A percentile compares a stretch with the other conserved stretches of the same genome.
These are phyloP conservation scores for Caenorhabditis imperialis DNA, from an alignment of 2,888 invertebrate genomes.

Conservation along the genomic window DNA sequence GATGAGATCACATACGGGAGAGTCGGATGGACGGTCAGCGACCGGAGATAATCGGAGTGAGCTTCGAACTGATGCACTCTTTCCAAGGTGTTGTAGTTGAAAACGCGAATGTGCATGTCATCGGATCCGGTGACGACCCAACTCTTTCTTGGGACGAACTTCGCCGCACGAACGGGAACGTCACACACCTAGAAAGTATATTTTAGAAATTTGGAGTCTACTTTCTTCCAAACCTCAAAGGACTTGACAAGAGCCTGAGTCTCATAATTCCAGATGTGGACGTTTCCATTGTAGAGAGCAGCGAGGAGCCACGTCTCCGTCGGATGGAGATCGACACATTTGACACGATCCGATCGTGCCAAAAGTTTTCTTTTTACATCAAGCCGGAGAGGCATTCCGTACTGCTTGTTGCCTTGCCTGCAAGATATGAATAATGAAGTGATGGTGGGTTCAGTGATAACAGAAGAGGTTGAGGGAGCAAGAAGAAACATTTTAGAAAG, in stretches of 20 bases:
- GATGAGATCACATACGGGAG: slow-evolving; percentile 93
- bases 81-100: slow-evolving; percentile 98
- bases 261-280: slow-evolving; percentile 99
- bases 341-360: slow-evolving; percentile 95
- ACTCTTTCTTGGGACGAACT: slow-evolving; percentile 96
- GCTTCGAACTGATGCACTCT: slow-evolving; percentile 96
- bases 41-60: slow-evolving; percentile 94
- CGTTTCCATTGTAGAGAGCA: slow-evolving; percentile 97
- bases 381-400: slow-evolving; percentile 90
- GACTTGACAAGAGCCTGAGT: slow-evolving; percentile 84
- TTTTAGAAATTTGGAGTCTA: neutral
- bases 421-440: no score
- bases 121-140: slow-evolving; percentile 98
- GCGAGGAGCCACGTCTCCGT: slow-evolving; percentile 98
- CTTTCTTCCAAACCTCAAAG: slow-evolving; percentile 81
- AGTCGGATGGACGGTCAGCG: slow-evolving; percentile 95
- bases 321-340: slow-evolving; percentile 93
- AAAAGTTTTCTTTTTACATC: slow-evolving; percentile 98
- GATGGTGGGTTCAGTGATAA: no score
- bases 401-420: slow-evolving; percentile 11
- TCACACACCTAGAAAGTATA: slow-evolving; percentile 85
- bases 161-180: slow-evolving; percentile 93
- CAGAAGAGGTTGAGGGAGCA: neutral
- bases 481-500: neutral
- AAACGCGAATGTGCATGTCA: slow-evolving; percentile 85